A percentile compares a stretch with the other conserved stretches of the same genome.
phyloP scores from a whole-genome alignment of 2,888 invertebrate species.

The Ernsta delagoae region DNA sequence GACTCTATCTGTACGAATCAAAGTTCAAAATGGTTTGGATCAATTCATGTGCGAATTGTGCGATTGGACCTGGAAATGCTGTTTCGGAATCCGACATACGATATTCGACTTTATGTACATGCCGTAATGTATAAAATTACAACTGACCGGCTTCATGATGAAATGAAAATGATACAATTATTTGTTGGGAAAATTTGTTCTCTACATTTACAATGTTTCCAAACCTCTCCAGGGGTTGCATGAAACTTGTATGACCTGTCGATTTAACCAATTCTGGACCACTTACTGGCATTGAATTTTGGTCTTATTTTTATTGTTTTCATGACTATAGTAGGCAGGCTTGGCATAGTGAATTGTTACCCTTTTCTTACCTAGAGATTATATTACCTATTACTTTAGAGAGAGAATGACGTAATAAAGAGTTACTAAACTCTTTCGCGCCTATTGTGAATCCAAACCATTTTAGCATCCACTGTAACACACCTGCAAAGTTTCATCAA shows the following conservation, averaged over 20 bases:
- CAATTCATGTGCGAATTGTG: background rate
- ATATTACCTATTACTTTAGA: too few relatives aligned
- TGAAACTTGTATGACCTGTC: background rate
- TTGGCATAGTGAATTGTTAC: too few relatives aligned
- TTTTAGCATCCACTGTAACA: too few relatives aligned
- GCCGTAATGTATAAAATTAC: constrained; percentile 4
- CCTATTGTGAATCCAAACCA: too few relatives aligned
- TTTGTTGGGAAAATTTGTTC: constrained; percentile 18
- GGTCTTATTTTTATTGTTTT: background rate
- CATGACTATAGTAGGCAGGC: background rate
- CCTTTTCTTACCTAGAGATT: too few relatives aligned
- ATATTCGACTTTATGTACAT: constrained; percentile 4
- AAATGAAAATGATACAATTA: constrained; percentile 7
- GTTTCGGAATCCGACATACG: background rate
- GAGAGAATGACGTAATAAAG: too few relatives aligned
- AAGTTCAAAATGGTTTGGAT: constrained; percentile 3
- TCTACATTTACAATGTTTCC: constrained; percentile 1
- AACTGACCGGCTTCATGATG: background rate
- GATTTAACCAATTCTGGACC: background rate
- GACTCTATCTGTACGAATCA: background rate
- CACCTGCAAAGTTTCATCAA: too few relatives aligned
- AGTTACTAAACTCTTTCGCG: too few relatives aligned
- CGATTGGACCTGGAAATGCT: constrained; percentile 19
- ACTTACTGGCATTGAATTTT: background rate
- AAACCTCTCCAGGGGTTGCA: background rate